A percentile compares a stretch with the other conserved stretches of the same genome.
Conservation (phyloP, 2,797 vertebrate species). For the Menidia menidia region DNA sequence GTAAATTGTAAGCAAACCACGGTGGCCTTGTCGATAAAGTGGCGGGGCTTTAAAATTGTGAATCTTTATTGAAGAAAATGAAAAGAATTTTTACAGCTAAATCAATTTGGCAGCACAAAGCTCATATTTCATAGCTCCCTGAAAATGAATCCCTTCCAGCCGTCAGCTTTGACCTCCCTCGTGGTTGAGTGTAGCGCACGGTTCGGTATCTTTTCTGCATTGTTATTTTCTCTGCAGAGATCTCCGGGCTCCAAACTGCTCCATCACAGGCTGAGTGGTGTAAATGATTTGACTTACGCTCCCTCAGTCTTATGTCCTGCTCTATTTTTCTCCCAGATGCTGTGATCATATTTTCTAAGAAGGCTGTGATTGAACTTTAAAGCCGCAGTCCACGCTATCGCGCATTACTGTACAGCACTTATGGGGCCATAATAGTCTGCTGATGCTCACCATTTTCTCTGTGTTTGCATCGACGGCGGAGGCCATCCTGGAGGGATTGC, state of each 20-base stretch:
- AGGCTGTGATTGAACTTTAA: conserved; percentile 44
- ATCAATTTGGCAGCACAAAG: conserved; percentile 77
- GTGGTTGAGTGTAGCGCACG: conserved; percentile 56
- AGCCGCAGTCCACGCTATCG: conserved; percentile 21
- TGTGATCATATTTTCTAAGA: conserved; percentile 40
- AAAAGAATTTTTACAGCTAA: conserved; percentile 75
- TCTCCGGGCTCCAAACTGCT: conserved; percentile 57
- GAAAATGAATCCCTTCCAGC: conserved; percentile 70
- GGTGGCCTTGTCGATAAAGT: conserved; percentile 55
- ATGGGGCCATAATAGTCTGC: conserved; percentile 31
- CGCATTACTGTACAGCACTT: conserved; percentile 24
- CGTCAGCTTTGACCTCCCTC: conserved; percentile 70
- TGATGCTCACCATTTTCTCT: conserved; percentile 43
- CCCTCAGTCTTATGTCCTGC: conserved; percentile 42
- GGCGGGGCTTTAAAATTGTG: conserved; percentile 60
- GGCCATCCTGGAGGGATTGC: conserved; percentile 42
- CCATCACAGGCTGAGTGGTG: conserved; percentile 58
- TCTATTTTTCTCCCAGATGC: conserved; percentile 46
- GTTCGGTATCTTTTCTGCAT: conserved; percentile 55
- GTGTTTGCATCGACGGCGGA: conserved; percentile 45
- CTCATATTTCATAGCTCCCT: conserved; percentile 71
- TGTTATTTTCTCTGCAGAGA: conserved; percentile 67
- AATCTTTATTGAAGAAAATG: conserved; percentile 78
- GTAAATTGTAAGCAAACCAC: conserved; percentile 74
- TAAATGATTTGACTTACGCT: conserved; percentile 61